A percentile compares a stretch with the other conserved stretches of the same genome.
Conservation (phyloP, 2,113 vertebrate genomes). For the Sebastes schlegelii region DNA sequence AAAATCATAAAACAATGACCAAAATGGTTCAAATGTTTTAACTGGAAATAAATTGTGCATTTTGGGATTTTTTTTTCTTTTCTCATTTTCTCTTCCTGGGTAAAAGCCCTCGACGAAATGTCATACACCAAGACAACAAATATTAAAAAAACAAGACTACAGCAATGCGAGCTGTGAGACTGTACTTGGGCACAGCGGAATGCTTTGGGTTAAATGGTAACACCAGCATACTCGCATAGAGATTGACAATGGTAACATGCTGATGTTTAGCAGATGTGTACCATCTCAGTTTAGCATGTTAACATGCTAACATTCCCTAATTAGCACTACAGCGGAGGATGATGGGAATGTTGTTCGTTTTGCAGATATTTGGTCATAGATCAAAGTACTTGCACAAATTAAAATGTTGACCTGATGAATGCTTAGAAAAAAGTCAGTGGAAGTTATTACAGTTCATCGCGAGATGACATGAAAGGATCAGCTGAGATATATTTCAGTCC, state of each 20-base stretch:
- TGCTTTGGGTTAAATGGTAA: background rate
- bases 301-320: background rate
- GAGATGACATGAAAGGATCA: background rate
- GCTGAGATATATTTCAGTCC: background rate
- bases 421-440: background rate
- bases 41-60: background rate
- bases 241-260: background rate
- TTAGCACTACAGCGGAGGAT: background rate
- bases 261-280: background rate
- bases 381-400: background rate
- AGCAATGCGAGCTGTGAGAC: background rate
- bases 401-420: background rate
- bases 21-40: background rate
- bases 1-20: background rate
- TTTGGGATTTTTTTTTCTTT: background rate
- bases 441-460: background rate
- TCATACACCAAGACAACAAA: too few species aligned
- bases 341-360: background rate
- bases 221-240: background rate
- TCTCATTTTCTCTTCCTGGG: background rate
- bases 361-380: slow-evolving; percentile 1
- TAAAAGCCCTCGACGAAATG: background rate
- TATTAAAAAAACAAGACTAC: background rate
- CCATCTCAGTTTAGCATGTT: background rate
- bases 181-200: background rate